phyloP scores from a whole-genome alignment of 92 coral and sea anemone genomes.

The Micromussa lordhowensis region DNA sequence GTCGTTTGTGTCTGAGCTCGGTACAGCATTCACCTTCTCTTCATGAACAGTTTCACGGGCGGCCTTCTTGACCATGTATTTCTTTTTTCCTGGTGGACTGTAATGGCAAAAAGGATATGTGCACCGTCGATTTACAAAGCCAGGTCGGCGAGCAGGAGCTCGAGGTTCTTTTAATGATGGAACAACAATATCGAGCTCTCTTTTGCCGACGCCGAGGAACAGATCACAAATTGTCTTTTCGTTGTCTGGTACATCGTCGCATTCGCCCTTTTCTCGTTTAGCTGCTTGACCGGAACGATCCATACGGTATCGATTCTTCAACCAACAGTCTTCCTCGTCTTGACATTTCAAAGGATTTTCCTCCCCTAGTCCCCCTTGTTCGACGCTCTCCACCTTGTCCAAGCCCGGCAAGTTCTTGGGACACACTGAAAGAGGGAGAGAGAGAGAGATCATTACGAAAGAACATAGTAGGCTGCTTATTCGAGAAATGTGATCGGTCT shows the following conservation, averaged over 20 bases:
- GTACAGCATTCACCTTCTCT: background rate
- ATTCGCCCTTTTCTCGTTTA: background rate
- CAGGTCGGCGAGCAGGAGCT: background rate
- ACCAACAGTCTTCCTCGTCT: background rate
- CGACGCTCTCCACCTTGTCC: background rate
- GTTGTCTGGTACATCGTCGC: background rate
- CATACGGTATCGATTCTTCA: background rate
- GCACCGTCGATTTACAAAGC: background rate
- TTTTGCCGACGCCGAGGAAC: slow-evolving; percentile 11
- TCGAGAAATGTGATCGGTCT: too few species aligned
- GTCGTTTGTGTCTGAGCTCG: background rate
- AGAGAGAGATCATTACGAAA: background rate
- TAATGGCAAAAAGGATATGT: background rate
- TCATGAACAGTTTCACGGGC: background rate
- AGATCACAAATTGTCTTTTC: background rate
- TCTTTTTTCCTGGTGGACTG: background rate
- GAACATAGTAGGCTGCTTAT: too few species aligned
- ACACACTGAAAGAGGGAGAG: slow-evolving; percentile 12
- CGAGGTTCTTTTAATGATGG: background rate
- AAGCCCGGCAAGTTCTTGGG: background rate
- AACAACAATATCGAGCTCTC: background rate
- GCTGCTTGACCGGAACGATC: background rate
- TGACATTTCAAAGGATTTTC: slow-evolving; percentile 6
- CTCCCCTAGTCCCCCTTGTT: background rate
- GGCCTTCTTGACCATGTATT: slow-evolving; percentile 1